Evolutionary conservation across 2,888 invertebrate genomes (phyloP).

Genomic region (Griposia aprilina): DNA sequence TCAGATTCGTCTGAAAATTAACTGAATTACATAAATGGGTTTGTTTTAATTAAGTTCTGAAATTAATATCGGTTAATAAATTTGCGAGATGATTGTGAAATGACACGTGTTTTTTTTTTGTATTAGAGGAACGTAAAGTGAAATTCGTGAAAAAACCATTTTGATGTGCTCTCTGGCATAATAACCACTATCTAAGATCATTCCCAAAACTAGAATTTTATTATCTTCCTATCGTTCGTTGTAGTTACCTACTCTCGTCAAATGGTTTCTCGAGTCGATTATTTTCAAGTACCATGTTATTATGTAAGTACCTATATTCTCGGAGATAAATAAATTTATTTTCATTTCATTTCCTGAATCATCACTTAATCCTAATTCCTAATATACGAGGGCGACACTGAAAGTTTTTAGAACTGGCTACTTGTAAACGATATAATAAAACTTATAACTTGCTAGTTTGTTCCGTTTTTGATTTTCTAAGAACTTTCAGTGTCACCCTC

Average conservation of each 20-base stretch:
- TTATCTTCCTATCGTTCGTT: neutral
- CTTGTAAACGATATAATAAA: too few species aligned
- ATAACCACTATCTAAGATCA: neutral
- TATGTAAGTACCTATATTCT: too few species aligned
- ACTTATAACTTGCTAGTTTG: too few species aligned
- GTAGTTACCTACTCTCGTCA: neutral
- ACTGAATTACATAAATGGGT: neutral
- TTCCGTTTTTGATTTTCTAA: too few species aligned
- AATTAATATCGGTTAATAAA: neutral
- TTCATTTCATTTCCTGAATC: too few species aligned
- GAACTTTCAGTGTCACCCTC: too few species aligned
- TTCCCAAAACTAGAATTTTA: neutral
- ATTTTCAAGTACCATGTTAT: too few species aligned
- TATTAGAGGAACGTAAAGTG: neutral
- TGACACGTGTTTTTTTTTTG: neutral
- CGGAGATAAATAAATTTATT: too few species aligned
- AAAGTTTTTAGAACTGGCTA: too few species aligned
- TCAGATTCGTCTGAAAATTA: neutral
- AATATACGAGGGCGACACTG: too few species aligned
- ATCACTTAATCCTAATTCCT: neutral
- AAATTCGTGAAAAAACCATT: neutral
- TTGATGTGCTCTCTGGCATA: too few species aligned
- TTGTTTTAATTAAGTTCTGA: conserved; percentile 2
- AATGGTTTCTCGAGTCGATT: neutral
- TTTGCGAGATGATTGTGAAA: neutral